Evolutionary conservation across 2,113 vertebrate species (phyloP).

Genomic region (Alexandromys fortis): DNA sequence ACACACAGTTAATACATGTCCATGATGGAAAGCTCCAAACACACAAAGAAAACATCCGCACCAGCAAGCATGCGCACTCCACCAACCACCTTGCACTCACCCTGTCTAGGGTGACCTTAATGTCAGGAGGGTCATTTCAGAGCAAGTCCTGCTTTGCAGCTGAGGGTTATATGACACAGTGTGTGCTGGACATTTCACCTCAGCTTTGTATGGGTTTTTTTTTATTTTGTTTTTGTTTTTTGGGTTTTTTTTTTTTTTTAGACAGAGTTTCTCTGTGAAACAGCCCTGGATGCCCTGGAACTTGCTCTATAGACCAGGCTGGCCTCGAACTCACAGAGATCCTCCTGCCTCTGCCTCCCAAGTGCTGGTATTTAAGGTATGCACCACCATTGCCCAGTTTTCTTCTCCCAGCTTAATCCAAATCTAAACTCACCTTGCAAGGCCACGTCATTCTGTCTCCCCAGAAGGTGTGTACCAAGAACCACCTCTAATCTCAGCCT

Average conservation of each 20-base stretch:
- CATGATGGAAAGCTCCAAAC: not conserved
- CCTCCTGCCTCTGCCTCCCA: not conserved
- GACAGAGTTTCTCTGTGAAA: not conserved
- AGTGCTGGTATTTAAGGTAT: not conserved
- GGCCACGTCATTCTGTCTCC: not conserved
- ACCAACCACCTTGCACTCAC: fast-evolving
- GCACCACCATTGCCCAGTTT: not conserved
- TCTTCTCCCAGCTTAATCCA: not conserved
- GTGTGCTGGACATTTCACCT: fast-evolving
- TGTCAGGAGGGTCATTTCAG: not conserved
- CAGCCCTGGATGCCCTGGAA: not conserved
- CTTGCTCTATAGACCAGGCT: not conserved
- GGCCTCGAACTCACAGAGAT: not conserved
- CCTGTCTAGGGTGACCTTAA: not conserved
- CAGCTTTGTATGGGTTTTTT: not conserved
- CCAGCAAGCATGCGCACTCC: not conserved
- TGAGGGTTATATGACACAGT: fast-evolving
- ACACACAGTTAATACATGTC: not conserved
- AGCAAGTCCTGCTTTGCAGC: not conserved
- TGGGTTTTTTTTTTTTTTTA: not conserved
- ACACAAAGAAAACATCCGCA: not conserved
- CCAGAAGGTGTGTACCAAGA: not conserved
- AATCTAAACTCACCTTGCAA: not conserved
- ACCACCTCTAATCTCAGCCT: not conserved
- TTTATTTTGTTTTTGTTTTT: too few species aligned